phyloP scores from a whole-genome alignment of 1,140 invertebrate genomes.

The Drosophila hydei region DNA sequence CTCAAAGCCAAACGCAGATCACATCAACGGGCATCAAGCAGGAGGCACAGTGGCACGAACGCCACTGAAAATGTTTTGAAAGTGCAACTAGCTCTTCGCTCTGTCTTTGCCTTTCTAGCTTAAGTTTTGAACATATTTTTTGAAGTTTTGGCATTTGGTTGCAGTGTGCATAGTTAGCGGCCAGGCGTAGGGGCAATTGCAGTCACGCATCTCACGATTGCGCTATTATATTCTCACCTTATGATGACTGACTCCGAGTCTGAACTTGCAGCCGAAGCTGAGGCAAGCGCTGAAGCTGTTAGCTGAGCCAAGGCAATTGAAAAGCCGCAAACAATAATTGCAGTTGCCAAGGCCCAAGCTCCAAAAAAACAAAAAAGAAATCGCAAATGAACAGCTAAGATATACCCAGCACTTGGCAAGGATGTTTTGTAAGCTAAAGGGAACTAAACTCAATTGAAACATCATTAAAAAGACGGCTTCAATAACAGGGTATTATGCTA shows the following conservation, averaged over 20 bases:
- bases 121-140: no score
- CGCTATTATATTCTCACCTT: constrained; percentile 82
- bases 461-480: no score
- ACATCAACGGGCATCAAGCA: constrained; percentile 38
- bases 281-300: constrained; percentile 31
- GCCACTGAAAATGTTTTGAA: not conserved
- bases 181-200: constrained; percentile 76
- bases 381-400: not conserved
- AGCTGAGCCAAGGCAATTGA: constrained; percentile 62
- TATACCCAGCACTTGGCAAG: constrained; percentile 8
- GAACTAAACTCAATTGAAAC: not conserved
- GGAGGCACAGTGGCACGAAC: constrained; percentile 35
- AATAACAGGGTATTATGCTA: no score
- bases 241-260: constrained; percentile 73
- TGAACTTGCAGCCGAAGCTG: constrained; percentile 37
- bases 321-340: constrained; percentile 82
- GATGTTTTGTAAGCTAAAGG: not conserved
- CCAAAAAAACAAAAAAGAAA: constrained; percentile 19
- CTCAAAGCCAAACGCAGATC: constrained; percentile 48
- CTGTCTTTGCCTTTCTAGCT: not conserved
- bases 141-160: no score
- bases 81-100: no score
- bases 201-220: constrained; percentile 81
- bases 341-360: constrained; percentile 66
- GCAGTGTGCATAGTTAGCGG: constrained; percentile 53